Evolutionary conservation across 2,888 invertebrate species (phyloP).

Genomic region (Drosophila paucipuncta): DNA sequence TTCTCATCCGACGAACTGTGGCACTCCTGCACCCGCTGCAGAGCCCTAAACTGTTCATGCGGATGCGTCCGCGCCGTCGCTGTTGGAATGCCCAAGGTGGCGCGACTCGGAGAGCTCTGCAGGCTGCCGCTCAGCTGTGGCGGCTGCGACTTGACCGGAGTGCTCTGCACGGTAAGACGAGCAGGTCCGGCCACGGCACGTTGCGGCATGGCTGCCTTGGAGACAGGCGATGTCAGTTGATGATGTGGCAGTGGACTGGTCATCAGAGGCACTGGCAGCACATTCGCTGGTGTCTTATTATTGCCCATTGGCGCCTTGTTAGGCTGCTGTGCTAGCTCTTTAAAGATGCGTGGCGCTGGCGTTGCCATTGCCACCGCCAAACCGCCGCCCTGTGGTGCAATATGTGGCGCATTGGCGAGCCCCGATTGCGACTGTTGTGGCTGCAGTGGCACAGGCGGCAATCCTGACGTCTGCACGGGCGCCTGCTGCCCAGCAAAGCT

Average conservation of each 20-base stretch:
- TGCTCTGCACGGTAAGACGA: slow-evolving; percentile 87
- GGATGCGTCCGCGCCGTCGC: slow-evolving; percentile 81
- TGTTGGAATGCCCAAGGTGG: slow-evolving; percentile 74
- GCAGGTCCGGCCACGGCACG: slow-evolving; percentile 86
- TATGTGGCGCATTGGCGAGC: slow-evolving; percentile 46
- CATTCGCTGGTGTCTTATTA: slow-evolving; percentile 16
- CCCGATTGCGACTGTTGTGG: slow-evolving; percentile 34
- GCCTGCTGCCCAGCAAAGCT: slow-evolving; percentile 77
- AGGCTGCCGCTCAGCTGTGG: slow-evolving; percentile 87
- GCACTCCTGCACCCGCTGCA: slow-evolving; percentile 89
- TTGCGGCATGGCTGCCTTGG: slow-evolving; percentile 79
- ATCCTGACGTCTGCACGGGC: slow-evolving; percentile 61
- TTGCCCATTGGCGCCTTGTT: slow-evolving; percentile 44
- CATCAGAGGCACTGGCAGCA: slow-evolving; percentile 20
- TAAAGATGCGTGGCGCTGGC: slow-evolving; percentile 83
- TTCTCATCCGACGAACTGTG: slow-evolving; percentile 96
- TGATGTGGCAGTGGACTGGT: slow-evolving; percentile 57
- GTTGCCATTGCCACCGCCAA: slow-evolving; percentile 84
- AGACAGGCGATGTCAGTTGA: slow-evolving; percentile 48
- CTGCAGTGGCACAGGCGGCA: slow-evolving; percentile 65
- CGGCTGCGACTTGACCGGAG: slow-evolving; percentile 88
- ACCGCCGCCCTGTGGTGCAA: slow-evolving; percentile 73
- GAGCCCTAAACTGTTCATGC: slow-evolving; percentile 83
- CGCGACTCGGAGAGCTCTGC: slow-evolving; percentile 61
- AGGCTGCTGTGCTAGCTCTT: slow-evolving; percentile 84